A percentile compares a stretch with the other conserved stretches of the same genome.
These are phyloP conservation scores for Silvanus unidentatus DNA, from an alignment of 2,888 invertebrate genomes.

Conservation along the genomic window DNA sequence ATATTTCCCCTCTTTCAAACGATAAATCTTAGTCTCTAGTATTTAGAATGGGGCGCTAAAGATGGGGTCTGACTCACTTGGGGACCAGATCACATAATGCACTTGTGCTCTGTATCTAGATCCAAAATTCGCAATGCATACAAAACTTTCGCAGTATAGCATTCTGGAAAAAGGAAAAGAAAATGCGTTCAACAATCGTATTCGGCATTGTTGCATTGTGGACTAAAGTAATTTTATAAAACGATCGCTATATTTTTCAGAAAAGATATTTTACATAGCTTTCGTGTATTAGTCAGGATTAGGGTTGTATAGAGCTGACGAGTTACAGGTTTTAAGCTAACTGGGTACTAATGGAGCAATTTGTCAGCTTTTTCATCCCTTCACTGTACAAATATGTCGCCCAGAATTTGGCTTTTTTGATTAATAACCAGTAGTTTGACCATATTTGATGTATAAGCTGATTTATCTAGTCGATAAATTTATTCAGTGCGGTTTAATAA, in stretches of 20 bases:
- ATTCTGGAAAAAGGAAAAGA: no score
- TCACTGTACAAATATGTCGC: constrained; percentile 33
- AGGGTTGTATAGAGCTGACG: constrained; percentile 23
- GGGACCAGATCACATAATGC: no score
- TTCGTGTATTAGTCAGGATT: constrained; percentile 34
- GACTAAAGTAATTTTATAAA: constrained; percentile 12
- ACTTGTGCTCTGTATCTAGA: no score
- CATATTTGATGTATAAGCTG: constrained; percentile 13
- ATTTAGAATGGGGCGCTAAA: neutral
- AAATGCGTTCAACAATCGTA: no score
- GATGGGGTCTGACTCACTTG: no score
- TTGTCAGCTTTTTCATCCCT: constrained; percentile 37
- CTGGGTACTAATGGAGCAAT: constrained; percentile 38
- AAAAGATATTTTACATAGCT: constrained; percentile 15
- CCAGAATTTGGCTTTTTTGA: constrained; percentile 25
- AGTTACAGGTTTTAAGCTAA: constrained; percentile 38
- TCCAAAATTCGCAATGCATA: no score
- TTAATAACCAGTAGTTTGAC: constrained; percentile 23
- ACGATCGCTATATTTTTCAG: constrained; percentile 24
- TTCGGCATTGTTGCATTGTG: no score
- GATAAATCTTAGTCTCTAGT: constrained; percentile 27
- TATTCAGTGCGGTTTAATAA: no score
- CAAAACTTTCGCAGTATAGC: no score
- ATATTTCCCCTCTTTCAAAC: constrained; percentile 26
- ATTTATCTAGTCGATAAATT: no score